Percentiles rank a stretch among this genome's conserved stretches.
Conservation (phyloP, 2,797 vertebrate genomes). For the Sebastes paucispinis region DNA sequence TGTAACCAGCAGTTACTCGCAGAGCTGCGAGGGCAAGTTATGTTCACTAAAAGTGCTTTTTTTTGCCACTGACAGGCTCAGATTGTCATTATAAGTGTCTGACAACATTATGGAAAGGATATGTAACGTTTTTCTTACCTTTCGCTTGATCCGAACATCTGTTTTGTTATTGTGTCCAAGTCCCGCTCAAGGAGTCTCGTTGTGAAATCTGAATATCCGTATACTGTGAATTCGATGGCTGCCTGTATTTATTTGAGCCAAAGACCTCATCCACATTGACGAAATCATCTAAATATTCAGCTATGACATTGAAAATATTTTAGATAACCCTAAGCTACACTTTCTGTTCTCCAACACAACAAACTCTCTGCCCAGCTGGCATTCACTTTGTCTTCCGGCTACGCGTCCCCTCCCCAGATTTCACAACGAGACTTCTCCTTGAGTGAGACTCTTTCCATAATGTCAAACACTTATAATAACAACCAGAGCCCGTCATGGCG, state of each 20-base stretch:
- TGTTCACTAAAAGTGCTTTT: no score
- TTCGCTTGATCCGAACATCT: background rate
- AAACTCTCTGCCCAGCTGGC: no score
- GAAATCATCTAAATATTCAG: no score
- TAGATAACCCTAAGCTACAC: background rate
- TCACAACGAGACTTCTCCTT: background rate
- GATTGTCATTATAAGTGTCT: no score
- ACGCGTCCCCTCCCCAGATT: fast-evolving
- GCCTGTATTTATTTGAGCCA: background rate
- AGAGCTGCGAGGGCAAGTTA: no score
- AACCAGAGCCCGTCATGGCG: fast-evolving
- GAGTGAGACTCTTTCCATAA: background rate
- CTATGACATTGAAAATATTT: background rate
- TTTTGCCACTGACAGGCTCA: no score
- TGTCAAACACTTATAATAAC: no score
- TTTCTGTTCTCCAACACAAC: no score
- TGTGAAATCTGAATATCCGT: background rate
- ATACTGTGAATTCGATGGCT: background rate
- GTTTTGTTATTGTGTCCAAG: background rate
- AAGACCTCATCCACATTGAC: background rate
- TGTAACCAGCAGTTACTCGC: background rate
- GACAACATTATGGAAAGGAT: no score
- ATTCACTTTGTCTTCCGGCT: background rate
- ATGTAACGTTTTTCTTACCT: background rate
- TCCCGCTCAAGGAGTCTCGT: background rate